phyloP scores from a whole-genome alignment of 2,888 invertebrate genomes.

The Spatulosminthurus flaviceps region DNA sequence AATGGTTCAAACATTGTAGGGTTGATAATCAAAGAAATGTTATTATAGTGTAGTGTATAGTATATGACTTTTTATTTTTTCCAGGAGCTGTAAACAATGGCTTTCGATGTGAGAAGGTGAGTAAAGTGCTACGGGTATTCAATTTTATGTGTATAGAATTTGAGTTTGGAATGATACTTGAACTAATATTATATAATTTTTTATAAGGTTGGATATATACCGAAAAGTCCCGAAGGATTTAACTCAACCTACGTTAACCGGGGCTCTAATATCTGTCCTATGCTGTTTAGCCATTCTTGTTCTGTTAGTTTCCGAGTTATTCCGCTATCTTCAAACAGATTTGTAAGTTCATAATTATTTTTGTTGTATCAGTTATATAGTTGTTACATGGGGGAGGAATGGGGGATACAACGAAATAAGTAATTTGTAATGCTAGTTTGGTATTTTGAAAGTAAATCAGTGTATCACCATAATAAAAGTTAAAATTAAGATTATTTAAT shows the following conservation, averaged over 20 bases:
- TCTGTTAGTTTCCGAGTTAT: slow-evolving; percentile 69
- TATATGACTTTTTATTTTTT: no score
- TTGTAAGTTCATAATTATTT: no score
- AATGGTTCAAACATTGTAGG: no score
- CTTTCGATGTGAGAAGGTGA: slow-evolving; percentile 53
- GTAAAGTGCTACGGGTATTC: neutral
- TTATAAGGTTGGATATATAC: slow-evolving; percentile 70
- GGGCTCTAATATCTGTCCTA: slow-evolving; percentile 69
- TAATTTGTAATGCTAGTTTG: no score
- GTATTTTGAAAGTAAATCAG: no score
- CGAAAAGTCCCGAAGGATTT: slow-evolving; percentile 71
- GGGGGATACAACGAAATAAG: no score
- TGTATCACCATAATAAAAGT: no score
- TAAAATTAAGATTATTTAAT: no score
- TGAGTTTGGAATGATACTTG: neutral
- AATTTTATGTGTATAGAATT: neutral
- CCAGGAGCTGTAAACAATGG: slow-evolving; percentile 30
- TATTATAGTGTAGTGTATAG: no score
- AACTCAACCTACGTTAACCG: slow-evolving; percentile 71
- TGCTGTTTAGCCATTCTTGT: slow-evolving; percentile 68
- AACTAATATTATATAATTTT: slow-evolving; percentile 39
- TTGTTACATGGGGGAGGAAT: no score
- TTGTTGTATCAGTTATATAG: no score
- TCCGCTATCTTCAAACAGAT: slow-evolving; percentile 68
- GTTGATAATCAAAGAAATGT: no score